Base-by-base conservation (phyloP, 2,113 vertebrate species). In the Eurypyga helias region DNA sequence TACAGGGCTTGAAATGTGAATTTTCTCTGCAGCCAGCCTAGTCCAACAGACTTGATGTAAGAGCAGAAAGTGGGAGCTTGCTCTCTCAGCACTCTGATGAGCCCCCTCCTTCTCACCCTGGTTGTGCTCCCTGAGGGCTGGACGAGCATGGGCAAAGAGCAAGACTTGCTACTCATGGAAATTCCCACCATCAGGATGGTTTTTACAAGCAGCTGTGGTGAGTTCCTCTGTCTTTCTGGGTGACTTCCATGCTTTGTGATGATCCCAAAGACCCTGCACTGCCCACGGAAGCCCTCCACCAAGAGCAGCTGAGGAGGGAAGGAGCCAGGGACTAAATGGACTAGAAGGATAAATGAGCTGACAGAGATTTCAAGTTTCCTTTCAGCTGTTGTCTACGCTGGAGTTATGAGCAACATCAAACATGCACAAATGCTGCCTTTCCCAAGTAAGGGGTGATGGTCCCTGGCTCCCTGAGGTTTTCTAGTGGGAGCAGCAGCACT, bases 81-180 rank as follows among this genome's bases (percentile, higher is more conserved):
- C 38, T 57, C 52, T 77, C n/a, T 71, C 10, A 17, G 76, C n/a
- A 24, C 29, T 66, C 82, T 69, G 21, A 16, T 34, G 57, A 71
- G 9, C 65, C 51, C 16, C 24, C 48, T 70, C 33, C 31, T 76
- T 9, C 51, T n/a, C 0, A 0, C 28, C 0, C 0, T 73, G 64
- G 64, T 64, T 9, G 2, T 41, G 91, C 36, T 60, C 70, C 58
- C 36, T 3, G 1, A 7, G 16, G 71, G 38, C 67, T 81, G 87
- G 33, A 23, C 31, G 66, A 72, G 41, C 1, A 2, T 43, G 67
- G 48, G 66, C 12, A 11, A 19, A 73, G 41, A 66, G 52, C 31
- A 43, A 43, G 62, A 16, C 13, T 13, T 52, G 33, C 62, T 73
- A 13, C 70, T 82, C 29, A 3, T 29, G 46, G 1, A 1, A 57